Evolutionary conservation across 2,888 invertebrate genomes (phyloP).

Genomic region (Sinotaia quadrata): DNA sequence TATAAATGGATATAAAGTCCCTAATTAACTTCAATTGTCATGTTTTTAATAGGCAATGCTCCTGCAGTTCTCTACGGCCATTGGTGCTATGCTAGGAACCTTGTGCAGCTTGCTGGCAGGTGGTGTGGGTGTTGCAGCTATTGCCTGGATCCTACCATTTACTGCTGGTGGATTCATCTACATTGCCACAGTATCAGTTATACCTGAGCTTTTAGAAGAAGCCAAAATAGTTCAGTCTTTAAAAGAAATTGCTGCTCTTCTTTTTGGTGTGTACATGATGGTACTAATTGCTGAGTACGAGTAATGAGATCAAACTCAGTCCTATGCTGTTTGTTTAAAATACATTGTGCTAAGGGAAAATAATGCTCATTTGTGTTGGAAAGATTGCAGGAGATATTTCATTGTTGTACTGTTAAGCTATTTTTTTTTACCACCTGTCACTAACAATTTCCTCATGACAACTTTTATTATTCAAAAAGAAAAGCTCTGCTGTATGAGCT

Average conservation of each 20-base stretch:
- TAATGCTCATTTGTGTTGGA: not conserved
- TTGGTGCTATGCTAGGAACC: constrained; percentile 95
- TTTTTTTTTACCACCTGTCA: too few relatives aligned
- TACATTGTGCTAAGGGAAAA: not conserved
- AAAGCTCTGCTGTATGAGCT: too few relatives aligned
- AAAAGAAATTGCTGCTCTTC: constrained; percentile 89
- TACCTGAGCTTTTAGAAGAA: constrained; percentile 95
- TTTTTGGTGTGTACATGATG: constrained; percentile 96
- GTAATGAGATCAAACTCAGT: too few relatives aligned
- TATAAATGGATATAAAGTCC: too few relatives aligned
- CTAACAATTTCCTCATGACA: too few relatives aligned
- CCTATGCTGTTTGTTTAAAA: too few relatives aligned
- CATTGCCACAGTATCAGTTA: constrained; percentile 98
- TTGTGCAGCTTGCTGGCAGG: constrained; percentile 88
- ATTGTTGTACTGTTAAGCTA: not conserved
- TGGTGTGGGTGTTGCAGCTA: constrained; percentile 75
- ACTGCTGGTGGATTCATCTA: constrained; percentile 99
- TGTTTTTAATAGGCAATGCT: constrained; percentile 83
- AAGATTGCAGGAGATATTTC: not conserved
- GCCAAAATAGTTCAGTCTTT: constrained; percentile 89
- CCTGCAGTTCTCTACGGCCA: constrained; percentile 92
- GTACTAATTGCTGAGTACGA: constrained; percentile 89
- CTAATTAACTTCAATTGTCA: not conserved
- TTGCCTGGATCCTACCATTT: constrained; percentile 91
- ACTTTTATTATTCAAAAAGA: too few relatives aligned